phyloP scores from a whole-genome alignment of 2,888 invertebrate species.

The Tiphia femorata region DNA sequence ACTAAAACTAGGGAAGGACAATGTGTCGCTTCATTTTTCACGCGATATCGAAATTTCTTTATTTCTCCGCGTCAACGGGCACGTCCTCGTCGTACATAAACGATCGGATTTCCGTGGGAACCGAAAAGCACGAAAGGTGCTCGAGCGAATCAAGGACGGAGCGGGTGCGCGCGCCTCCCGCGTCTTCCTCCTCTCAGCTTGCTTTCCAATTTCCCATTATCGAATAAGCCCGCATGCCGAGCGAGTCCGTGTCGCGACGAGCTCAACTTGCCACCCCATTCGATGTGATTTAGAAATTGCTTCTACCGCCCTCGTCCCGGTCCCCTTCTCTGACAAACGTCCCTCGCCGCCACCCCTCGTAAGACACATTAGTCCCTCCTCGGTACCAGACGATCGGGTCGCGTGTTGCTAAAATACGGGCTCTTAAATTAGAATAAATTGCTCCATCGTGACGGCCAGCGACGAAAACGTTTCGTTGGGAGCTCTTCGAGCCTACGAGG shows the following conservation, averaged over 20 bases:
- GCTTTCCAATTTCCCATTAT: slow-evolving; percentile 25
- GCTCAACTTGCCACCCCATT: slow-evolving; percentile 10
- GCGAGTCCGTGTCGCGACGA: not conserved
- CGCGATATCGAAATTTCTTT: no score
- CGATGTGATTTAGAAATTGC: slow-evolving; percentile 35
- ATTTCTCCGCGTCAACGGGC: no score
- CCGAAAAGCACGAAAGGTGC: no score
- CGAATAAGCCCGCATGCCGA: slow-evolving; percentile 33
- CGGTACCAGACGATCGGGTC: slow-evolving; percentile 20
- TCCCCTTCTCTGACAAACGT: slow-evolving; percentile 1
- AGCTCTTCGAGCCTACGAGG: no score
- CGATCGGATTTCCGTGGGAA: no score
- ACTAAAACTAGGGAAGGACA: no score
- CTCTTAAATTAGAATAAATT: slow-evolving; percentile 52
- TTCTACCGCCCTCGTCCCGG: slow-evolving; percentile 2
- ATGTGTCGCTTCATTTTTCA: no score
- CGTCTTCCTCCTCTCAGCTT: no score
- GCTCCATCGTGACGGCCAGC: slow-evolving; percentile 25
- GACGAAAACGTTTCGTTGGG: slow-evolving; percentile 37
- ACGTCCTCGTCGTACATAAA: no score
- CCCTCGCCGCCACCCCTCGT: slow-evolving; percentile 5
- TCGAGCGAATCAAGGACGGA: no score
- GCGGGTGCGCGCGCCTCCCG: no score
- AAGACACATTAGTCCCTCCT: slow-evolving; percentile 10
- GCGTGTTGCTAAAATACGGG: slow-evolving; percentile 55